These are phyloP conservation scores for Lacerta viridis DNA, from an alignment of 2,797 vertebrate species.

Conservation along the genomic window DNA sequence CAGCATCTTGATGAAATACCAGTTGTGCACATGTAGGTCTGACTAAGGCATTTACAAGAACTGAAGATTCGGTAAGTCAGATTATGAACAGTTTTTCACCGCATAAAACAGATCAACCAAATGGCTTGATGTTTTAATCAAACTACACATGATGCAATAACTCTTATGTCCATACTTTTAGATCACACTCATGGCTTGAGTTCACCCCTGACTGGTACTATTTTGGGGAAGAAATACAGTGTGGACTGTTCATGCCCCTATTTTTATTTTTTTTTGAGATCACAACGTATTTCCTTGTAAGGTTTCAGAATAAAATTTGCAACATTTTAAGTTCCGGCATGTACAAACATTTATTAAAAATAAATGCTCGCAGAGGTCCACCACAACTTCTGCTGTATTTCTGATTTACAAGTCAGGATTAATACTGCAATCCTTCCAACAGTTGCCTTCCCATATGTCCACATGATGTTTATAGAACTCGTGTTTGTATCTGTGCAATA, in stretches of 20 bases:
- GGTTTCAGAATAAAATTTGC: conserved; percentile 1
- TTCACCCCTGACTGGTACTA: background rate
- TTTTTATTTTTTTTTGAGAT: conserved; percentile 13
- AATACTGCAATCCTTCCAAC: background rate
- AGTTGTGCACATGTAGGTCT: background rate
- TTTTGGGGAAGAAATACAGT: background rate
- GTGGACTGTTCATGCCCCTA: conserved; percentile 25
- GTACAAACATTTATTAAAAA: background rate
- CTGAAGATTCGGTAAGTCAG: background rate
- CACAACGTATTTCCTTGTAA: conserved; percentile 15
- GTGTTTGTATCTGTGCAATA: background rate
- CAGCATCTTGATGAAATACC: background rate
- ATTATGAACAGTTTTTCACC: background rate
- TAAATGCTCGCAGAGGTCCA: background rate
- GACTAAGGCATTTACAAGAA: background rate
- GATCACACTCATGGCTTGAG: background rate
- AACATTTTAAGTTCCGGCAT: conserved; percentile 7
- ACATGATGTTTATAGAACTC: background rate
- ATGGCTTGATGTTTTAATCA: background rate
- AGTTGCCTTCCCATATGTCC: background rate
- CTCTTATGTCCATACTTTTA: conserved; percentile 3
- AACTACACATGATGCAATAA: background rate
- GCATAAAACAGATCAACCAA: background rate
- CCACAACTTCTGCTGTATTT: conserved; percentile 12
- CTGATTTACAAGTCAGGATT: background rate